These are phyloP conservation scores for Conops quadrifasciatus DNA, from an alignment of 2,888 invertebrate species.

Conservation along the genomic window DNA sequence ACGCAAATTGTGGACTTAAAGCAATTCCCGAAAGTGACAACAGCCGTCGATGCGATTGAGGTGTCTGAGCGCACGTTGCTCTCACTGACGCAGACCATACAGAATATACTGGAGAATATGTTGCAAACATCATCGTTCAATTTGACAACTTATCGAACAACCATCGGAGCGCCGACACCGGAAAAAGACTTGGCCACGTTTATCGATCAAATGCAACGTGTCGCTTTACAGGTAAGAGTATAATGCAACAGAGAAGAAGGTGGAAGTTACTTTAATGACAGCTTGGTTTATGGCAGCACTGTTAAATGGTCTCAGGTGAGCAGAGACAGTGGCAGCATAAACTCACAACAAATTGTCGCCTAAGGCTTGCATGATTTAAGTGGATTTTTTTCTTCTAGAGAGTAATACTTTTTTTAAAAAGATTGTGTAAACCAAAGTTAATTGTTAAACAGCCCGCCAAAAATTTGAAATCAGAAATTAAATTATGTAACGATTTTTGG, in stretches of 20 bases:
- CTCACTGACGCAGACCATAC: slow-evolving; percentile 62
- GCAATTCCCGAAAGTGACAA: slow-evolving; percentile 63
- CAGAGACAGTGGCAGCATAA: background rate
- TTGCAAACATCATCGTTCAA: slow-evolving; percentile 63
- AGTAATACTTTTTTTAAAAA: no score
- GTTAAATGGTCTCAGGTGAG: background rate
- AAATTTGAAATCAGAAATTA: no score
- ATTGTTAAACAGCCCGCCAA: no score
- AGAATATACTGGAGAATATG: slow-evolving; percentile 64
- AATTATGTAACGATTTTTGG: no score
- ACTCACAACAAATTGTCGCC: background rate
- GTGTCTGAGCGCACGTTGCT: slow-evolving; percentile 62
- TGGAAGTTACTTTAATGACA: background rate
- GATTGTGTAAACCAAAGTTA: no score
- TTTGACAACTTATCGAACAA: slow-evolving; percentile 61
- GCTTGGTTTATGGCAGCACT: no score
- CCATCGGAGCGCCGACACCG: slow-evolving; percentile 63
- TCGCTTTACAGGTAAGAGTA: slow-evolving; percentile 62
- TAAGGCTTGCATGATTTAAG: no score
- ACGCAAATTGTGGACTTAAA: slow-evolving; percentile 68
- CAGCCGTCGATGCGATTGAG: slow-evolving; percentile 61
- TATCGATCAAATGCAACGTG: slow-evolving; percentile 66
- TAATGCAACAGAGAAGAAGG: background rate
- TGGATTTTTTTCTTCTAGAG: no score
- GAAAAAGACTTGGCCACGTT: slow-evolving; percentile 66